Evolutionary conservation across 2,113 vertebrate species (phyloP), one percentile per base, ranked within the genome.

Genomic region (Prunella fulvescens): DNA sequence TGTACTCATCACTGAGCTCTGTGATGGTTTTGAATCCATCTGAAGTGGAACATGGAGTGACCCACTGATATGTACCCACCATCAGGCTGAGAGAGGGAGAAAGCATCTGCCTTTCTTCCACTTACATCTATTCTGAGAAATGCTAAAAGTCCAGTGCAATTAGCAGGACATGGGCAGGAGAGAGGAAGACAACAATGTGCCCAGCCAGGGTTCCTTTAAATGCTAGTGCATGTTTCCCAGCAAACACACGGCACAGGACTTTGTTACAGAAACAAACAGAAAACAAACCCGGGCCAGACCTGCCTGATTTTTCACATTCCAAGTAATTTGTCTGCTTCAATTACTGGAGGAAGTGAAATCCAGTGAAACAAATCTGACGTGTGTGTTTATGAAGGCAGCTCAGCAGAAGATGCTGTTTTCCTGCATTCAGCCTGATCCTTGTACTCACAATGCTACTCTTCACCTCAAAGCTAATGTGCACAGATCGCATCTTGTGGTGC

Each of bases 231-330:
- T 56, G 14, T 86, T 94, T 92, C 53, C 39, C 58, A 85, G 65
- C 31, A 86, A 84, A 69, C 22, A 40, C 37, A 23, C 2, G 10
- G 29, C 62, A 29, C 54, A 62, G 51, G 48, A 61, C 66, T 81
- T 87, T 50, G 16, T 66, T 88, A 51, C 47, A 86, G 84, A 70
- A 78, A 53, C n/a, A 69, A 78, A 45, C 26, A n/a, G 50, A 90
- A 88, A 88, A 92, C 71, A 95, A 89, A 95, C 37, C 17, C 0
- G 0, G 47, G 65, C 60, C 69, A 87, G 61, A 83, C 61, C n/a
- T 93, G 82, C 85, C 51, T 78, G 76, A 83, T 93, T 94, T 91
- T 95, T 96, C 82, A 92, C 88, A 88, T 96, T 93, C 92, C 67
- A 37, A 88, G 67, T 93, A 58, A 83, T 95, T 81, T 95, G 89